Conservation (phyloP, 1,140 invertebrate genomes). For the Macrobrachium rosenbergii region DNA sequence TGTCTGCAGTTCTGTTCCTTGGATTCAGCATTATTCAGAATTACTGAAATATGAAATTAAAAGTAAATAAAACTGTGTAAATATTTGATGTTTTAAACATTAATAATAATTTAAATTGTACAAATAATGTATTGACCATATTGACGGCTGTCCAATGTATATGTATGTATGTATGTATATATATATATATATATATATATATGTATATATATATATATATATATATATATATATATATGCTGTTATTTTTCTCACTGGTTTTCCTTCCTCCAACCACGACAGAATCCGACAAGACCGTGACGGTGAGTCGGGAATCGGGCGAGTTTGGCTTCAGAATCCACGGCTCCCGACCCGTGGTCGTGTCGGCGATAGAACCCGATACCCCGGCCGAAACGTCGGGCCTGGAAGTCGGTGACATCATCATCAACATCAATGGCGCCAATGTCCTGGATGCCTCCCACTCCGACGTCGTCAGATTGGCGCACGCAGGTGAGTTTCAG, state of each 20-base stretch:
- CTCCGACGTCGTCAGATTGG: constrained; percentile 94
- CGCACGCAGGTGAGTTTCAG: constrained; percentile 81
- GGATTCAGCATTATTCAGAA: too few relatives aligned
- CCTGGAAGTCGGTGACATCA: constrained; percentile 93
- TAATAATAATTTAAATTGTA: neutral
- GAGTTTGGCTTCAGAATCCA: constrained; percentile 97
- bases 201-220: too few relatives aligned
- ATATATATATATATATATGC: too few relatives aligned
- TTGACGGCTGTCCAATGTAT: neutral
- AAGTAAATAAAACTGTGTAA: too few relatives aligned
- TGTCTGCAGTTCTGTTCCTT: too few relatives aligned
- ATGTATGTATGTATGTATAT: neutral
- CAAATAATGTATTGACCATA: neutral
- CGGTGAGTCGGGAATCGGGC: constrained; percentile 84
- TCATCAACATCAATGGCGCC: constrained; percentile 91
- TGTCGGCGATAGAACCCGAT: constrained; percentile 93
- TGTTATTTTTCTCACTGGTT: neutral
- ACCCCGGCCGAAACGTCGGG: constrained; percentile 76
- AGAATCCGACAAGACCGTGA: constrained; percentile 90
- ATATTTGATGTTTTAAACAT: too few relatives aligned
- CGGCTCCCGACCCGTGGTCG: constrained; percentile 93
- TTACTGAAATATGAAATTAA: too few relatives aligned
- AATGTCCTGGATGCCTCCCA: constrained; percentile 92
- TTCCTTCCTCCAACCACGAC: constrained; percentile 46
- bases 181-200: neutral